phyloP scores from a whole-genome alignment of 2,113 vertebrate genomes.

The Tragelaphus imberbis region DNA sequence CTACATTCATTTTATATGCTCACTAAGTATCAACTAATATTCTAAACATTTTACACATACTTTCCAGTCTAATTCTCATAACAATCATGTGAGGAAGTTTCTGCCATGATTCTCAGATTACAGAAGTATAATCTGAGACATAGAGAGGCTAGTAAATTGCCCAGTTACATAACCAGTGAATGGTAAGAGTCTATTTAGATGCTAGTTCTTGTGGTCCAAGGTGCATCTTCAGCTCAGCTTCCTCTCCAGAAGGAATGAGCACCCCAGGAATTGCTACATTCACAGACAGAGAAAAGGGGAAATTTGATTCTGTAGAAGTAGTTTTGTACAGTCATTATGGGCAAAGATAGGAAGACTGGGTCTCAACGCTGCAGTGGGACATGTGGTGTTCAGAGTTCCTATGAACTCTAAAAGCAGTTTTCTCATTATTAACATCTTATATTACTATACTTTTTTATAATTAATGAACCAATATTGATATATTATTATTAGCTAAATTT shows the following conservation, averaged over 20 bases:
- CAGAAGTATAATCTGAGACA: not conserved
- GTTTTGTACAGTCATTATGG: not conserved
- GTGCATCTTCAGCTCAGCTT: not conserved
- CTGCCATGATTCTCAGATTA: not conserved
- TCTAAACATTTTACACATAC: not conserved
- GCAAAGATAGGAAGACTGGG: not conserved
- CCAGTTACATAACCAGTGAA: not conserved
- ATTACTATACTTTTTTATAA: not conserved
- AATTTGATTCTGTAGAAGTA: not conserved
- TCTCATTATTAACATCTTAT: not conserved
- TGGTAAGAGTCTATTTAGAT: not conserved
- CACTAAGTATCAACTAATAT: not conserved
- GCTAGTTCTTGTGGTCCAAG: not conserved
- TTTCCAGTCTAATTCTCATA: not conserved
- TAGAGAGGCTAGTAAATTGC: not conserved
- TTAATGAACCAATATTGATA: not conserved
- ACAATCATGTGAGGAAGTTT: not conserved
- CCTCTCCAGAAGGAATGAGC: not conserved
- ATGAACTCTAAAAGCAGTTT: too few relatives aligned
- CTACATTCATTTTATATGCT: not conserved
- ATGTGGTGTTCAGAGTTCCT: too few relatives aligned
- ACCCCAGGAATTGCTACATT: not conserved
- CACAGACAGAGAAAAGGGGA: not conserved
- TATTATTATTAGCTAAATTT: not conserved
- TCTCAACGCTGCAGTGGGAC: not conserved